Evolutionary conservation across 2,113 vertebrate species (phyloP).

Genomic region (Paramormyrops kingsleyae): DNA sequence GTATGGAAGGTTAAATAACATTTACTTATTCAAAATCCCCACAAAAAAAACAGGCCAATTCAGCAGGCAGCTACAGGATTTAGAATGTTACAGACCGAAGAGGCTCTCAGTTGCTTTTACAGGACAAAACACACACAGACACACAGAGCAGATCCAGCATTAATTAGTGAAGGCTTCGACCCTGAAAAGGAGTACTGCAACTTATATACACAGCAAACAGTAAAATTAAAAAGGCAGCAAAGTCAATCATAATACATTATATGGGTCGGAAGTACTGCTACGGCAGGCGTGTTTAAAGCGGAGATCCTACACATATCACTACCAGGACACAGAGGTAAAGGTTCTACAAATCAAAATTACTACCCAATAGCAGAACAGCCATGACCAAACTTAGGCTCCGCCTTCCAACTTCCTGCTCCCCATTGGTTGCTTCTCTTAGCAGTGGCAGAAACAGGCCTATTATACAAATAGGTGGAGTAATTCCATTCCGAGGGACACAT

Average conservation of each 20-base stretch:
- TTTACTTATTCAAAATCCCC: slow-evolving; percentile 59
- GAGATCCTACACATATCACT: slow-evolving; percentile 24
- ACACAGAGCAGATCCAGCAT: not conserved
- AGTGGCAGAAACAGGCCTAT: not conserved
- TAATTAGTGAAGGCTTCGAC: slow-evolving; percentile 26
- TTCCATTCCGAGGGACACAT: not conserved
- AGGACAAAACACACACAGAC: slow-evolving; percentile 27
- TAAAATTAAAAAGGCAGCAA: slow-evolving; percentile 42
- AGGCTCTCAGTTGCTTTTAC: slow-evolving; percentile 20
- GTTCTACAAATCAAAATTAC: slow-evolving; percentile 49
- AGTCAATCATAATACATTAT: slow-evolving; percentile 39
- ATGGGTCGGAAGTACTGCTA: slow-evolving; percentile 40
- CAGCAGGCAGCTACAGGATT: slow-evolving; percentile 33
- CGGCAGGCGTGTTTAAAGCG: slow-evolving; percentile 42
- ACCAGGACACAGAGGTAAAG: slow-evolving; percentile 57
- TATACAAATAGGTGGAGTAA: not conserved
- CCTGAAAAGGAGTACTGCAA: slow-evolving; percentile 35
- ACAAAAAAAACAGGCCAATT: slow-evolving; percentile 48
- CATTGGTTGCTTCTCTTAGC: not conserved
- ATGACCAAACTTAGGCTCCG: slow-evolving; percentile 15
- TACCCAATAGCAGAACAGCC: not conserved
- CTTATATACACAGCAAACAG: slow-evolving; percentile 61
- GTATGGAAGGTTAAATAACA: slow-evolving; percentile 60
- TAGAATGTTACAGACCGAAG: slow-evolving; percentile 27
- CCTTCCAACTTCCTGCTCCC: slow-evolving; percentile 14